Evolutionary conservation across 1,140 invertebrate species (phyloP), one percentile per base, ranked within the genome.

Genomic region (Dendrolimus kikuchii): DNA sequence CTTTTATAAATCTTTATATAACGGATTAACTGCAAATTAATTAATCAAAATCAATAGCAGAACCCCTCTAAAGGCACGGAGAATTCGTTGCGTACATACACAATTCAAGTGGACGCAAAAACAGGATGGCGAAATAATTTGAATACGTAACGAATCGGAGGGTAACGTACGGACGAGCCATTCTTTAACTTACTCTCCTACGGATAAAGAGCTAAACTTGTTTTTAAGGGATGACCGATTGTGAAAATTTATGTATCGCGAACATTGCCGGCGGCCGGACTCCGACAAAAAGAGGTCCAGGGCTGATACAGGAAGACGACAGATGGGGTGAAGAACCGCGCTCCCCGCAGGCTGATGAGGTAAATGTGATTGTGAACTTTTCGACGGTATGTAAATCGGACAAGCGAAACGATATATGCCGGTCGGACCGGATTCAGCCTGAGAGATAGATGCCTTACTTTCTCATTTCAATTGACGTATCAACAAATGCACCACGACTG

Each of bases 301-400:
- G 78, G 80, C 75, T 73, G 74, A 78, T 75, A 77, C 77, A 82
- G 82, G 79, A 86, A 84, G 81, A 80, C 62, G 81, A 59, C 77
- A 81, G 77, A 79, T 77, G 76, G 81, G 76, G 72, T 65, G 77
- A 84, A 82, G 82, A 86, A 82, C 77, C 42, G 37, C 40, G 69
- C 67, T 72, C 75, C 82, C 82, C 77, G 76, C 72, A 77, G 85
- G 82, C 85, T 86, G 84, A 87, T 87, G 86, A 88, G 77, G 77
- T 74, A 80, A 87, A 87, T 85, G 76, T 76, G 84, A 87, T 87
- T 88, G 85, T 79, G 77, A 87, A 88, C 77, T 88, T 87, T 85
- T 80, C 77, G 68, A 69, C 68, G 75, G 73, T 73, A 87, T 88
- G 85, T 81, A 88, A 88, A 88, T 88, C 78, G 72, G 74, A 86